phyloP scores from a whole-genome alignment of 2,888 invertebrate species.

The Dione juno region DNA sequence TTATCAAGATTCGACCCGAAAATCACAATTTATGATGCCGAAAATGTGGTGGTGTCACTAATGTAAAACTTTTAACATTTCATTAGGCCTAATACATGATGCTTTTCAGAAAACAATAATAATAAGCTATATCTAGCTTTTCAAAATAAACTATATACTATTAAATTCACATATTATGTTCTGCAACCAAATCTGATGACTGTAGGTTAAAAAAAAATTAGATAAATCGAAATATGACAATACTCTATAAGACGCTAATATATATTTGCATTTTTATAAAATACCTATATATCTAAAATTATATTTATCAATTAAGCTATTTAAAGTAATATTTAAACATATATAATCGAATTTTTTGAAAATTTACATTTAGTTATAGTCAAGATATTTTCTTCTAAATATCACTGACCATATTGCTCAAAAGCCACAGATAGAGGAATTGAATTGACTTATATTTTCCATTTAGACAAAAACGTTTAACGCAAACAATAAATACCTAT shows the following conservation, averaged over 20 bases:
- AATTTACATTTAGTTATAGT: conserved; percentile 36
- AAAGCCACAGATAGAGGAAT: conserved; percentile 2
- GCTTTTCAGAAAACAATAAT: conserved; percentile 36
- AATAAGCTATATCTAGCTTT: conserved; percentile 11
- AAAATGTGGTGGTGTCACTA: conserved; percentile 31
- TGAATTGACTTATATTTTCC: conserved; percentile 13
- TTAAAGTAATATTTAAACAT: conserved; percentile 45
- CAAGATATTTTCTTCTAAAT: conserved; percentile 28
- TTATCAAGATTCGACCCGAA: conserved; percentile 42
- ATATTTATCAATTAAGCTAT: conserved; percentile 46
- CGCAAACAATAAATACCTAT: conserved; percentile 5
- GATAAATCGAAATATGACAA: conserved; percentile 41
- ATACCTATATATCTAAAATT: conserved; percentile 41
- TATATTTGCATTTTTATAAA: conserved; percentile 41
- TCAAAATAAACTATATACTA: conserved; percentile 23
- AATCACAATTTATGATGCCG: conserved; percentile 42
- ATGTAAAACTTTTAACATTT: conserved; percentile 21
- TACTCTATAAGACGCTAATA: conserved; percentile 38
- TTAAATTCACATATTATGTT: conserved; percentile 20
- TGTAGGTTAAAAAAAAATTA: conserved; percentile 43
- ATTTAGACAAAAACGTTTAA: conserved; percentile 21
- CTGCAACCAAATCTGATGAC: conserved; percentile 31
- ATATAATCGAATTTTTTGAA: conserved; percentile 34
- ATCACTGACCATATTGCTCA: background rate
- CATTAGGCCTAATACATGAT: conserved; percentile 33